Evolutionary conservation across 2,888 invertebrate species (phyloP).

Genomic region (Himalopsyche tibetana): DNA sequence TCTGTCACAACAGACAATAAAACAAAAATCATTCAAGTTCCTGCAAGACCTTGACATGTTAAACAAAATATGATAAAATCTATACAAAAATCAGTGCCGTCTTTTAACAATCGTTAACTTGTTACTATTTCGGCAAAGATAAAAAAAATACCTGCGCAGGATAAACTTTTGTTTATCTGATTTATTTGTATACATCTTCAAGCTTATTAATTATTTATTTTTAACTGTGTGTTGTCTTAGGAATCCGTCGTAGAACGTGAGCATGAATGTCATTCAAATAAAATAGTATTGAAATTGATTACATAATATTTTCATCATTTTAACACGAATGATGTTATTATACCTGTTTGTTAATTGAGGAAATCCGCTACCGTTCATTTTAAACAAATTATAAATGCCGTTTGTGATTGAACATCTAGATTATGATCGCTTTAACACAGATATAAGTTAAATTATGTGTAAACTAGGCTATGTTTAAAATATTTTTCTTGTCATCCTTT

Average conservation of each 20-base stretch:
- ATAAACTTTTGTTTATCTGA: conserved; percentile 5
- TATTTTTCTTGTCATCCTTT: no score
- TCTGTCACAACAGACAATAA: no score
- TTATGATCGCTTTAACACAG: no score
- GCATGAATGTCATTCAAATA: not conserved
- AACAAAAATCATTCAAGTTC: no score
- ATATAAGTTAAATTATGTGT: no score
- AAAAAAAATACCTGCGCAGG: not conserved
- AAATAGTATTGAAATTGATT: not conserved
- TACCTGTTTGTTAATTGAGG: not conserved
- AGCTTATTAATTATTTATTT: conserved; percentile 6
- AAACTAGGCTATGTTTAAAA: no score
- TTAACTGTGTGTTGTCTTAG: not conserved
- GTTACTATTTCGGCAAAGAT: no score
- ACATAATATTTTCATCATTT: not conserved
- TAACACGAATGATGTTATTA: not conserved
- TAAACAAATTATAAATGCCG: not conserved
- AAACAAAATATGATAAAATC: no score
- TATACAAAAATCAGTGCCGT: no score
- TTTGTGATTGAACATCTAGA: no score
- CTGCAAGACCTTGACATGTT: no score
- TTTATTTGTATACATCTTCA: not conserved
- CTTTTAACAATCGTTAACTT: no score
- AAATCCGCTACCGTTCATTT: conserved; percentile 17
- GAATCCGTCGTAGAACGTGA: not conserved